Conservation (phyloP, 53 echinoderm and acorn worm genomes). For the Luidia sarsii region DNA sequence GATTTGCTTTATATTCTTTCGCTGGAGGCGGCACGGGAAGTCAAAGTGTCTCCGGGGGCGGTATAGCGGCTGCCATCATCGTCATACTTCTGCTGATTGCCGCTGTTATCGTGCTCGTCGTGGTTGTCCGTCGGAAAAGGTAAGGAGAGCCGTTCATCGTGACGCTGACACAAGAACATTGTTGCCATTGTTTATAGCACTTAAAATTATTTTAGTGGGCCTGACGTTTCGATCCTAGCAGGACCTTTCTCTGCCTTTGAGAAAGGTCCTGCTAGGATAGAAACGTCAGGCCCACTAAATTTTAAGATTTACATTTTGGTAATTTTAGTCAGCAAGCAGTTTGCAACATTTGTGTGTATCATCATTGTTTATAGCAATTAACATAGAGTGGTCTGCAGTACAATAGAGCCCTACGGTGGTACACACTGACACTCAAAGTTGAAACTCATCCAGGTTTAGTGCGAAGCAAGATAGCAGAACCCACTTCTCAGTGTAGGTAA, state of each 20-base stretch:
- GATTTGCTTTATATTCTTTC: not conserved
- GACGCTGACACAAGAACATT: not conserved
- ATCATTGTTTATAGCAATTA: not conserved
- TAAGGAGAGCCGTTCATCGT: not conserved
- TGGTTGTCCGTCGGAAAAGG: constrained; percentile 8
- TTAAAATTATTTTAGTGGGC: too few species aligned
- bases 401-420: not conserved
- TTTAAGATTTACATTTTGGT: too few species aligned
- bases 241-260: too few species aligned
- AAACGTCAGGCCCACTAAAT: too few species aligned
- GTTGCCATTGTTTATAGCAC: not conserved
- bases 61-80: not conserved
- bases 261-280: too few species aligned
- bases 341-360: too few species aligned
- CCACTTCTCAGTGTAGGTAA: too few species aligned
- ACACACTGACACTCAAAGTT: too few species aligned
- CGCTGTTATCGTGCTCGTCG: not conserved
- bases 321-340: too few species aligned
- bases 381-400: not conserved
- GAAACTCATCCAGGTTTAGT: too few species aligned
- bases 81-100: constrained; percentile 2
- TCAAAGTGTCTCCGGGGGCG: not conserved
- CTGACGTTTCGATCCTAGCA: too few species aligned
- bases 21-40: not conserved
- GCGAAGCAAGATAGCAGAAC: too few species aligned